Conservation (phyloP, 2,113 vertebrate species). For the Callipepla squamata region DNA sequence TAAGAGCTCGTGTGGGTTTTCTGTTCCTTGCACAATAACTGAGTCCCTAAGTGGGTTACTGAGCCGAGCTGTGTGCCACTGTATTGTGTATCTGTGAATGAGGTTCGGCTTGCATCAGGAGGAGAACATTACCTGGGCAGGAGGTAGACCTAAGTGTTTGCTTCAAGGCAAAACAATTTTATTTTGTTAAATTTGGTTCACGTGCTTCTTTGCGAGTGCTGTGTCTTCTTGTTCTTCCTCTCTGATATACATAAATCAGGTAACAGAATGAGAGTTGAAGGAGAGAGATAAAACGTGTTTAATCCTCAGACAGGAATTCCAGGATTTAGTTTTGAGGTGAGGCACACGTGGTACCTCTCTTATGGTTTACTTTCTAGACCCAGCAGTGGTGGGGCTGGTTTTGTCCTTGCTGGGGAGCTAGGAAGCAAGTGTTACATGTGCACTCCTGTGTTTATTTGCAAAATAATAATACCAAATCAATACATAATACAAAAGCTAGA, state of each 20-base stretch:
- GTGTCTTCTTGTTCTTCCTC: background rate
- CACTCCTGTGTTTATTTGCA: background rate
- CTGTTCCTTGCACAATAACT: rapidly evolving
- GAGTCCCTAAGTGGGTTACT: background rate
- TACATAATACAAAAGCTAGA: background rate
- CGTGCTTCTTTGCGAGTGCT: background rate
- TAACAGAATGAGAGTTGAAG: background rate
- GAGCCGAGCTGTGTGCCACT: background rate
- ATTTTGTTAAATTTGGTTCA: background rate
- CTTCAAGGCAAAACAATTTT: background rate
- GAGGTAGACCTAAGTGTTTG: background rate
- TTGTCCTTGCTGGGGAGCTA: background rate
- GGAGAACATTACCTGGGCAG: background rate
- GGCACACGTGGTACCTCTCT: background rate
- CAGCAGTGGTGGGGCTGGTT: background rate
- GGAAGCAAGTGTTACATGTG: background rate
- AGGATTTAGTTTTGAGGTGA: background rate
- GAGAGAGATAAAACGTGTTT: background rate
- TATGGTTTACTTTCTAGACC: background rate
- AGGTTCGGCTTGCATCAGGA: background rate
- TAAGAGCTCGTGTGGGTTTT: background rate
- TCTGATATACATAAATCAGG: background rate
- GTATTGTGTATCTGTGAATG: background rate
- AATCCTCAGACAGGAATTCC: background rate
- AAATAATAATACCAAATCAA: conserved; percentile 8